Conservation (phyloP, 2,113 vertebrate species). For the Esox niger region DNA sequence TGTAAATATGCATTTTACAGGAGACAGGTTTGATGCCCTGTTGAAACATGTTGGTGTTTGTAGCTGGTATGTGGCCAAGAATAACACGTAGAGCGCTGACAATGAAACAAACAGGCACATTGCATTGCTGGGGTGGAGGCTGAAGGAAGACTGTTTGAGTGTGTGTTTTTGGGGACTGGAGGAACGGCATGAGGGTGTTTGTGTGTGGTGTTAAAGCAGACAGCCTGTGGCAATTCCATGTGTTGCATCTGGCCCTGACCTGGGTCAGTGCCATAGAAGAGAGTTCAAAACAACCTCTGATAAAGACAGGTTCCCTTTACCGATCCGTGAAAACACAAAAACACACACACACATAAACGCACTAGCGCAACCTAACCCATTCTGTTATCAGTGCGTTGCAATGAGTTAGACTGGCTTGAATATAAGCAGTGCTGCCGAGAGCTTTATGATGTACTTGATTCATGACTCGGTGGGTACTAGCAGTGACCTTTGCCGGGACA, state of each 20-base stretch:
- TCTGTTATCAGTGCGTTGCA: no score
- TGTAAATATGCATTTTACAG: no score
- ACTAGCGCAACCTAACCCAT: no score
- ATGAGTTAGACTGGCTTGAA: no score
- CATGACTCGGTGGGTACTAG: no score
- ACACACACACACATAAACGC: neutral
- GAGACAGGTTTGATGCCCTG: no score
- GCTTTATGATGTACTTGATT: no score
- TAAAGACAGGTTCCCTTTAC: neutral
- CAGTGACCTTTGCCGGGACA: neutral
- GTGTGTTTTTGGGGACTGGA: no score
- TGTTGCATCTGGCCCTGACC: neutral
- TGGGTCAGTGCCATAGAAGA: neutral
- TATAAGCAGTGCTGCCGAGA: no score
- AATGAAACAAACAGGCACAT: neutral
- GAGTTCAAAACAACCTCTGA: neutral
- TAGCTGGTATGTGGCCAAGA: neutral
- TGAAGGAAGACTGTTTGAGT: no score
- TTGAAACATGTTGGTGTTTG: neutral
- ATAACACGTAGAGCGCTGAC: neutral
- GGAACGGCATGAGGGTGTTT: neutral
- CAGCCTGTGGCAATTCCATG: neutral
- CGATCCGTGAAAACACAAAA: neutral
- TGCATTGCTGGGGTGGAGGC: neutral
- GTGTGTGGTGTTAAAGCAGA: neutral